Evolutionary conservation across 2,888 invertebrate genomes (phyloP).

Genomic region (Drosophila pseudotakahashii): DNA sequence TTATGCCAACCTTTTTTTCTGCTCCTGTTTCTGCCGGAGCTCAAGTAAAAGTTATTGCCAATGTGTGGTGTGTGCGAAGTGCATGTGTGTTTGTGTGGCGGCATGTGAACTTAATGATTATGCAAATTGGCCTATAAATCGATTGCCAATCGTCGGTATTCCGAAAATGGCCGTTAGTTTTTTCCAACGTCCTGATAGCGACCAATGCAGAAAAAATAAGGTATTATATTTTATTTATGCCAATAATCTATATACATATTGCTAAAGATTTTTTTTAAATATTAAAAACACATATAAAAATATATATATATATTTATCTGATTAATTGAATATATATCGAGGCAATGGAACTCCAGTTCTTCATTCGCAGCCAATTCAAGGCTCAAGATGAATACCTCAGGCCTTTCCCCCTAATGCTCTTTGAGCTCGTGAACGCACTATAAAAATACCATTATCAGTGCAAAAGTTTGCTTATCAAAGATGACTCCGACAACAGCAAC

Average conservation of each 20-base stretch:
- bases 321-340: neutral
- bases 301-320: no score
- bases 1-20: slow-evolving; percentile 67
- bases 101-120: slow-evolving; percentile 72
- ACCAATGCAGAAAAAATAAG: slow-evolving; percentile 41
- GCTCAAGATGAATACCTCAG: slow-evolving; percentile 35
- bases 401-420: slow-evolving; percentile 53
- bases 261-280: no score
- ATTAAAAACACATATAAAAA: no score
- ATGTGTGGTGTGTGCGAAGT: slow-evolving; percentile 39
- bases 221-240: no score
- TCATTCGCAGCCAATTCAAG: no score
- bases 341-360: neutral
- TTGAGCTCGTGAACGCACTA: slow-evolving; percentile 75
- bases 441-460: slow-evolving; percentile 78
- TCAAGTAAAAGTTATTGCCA: slow-evolving; percentile 66
- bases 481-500: slow-evolving; percentile 57
- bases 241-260: no score
- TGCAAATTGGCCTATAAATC: slow-evolving; percentile 77
- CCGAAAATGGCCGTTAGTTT: slow-evolving; percentile 61
- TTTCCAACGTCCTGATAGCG: slow-evolving; percentile 4
- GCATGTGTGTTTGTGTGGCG: slow-evolving; percentile 33
- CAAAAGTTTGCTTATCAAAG: slow-evolving; percentile 70
- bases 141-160: slow-evolving; percentile 69
- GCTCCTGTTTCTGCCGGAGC: slow-evolving; percentile 23